Evolutionary conservation across 2,113 vertebrate species (phyloP).

Genomic region (Eira barbara): DNA sequence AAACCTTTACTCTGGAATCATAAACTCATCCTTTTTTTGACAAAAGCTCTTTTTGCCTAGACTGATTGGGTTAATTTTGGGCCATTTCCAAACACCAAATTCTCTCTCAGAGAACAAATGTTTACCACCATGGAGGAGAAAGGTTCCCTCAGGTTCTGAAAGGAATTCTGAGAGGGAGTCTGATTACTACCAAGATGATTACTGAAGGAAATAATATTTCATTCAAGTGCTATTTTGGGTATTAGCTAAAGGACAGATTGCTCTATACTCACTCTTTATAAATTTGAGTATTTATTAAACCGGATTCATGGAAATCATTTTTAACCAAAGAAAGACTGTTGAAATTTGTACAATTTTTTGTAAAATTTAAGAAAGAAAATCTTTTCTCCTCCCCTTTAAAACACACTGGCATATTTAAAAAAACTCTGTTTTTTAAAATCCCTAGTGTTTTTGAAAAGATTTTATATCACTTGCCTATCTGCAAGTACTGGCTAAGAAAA

Average conservation of each 20-base stretch:
- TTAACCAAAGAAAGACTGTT: background rate
- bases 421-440: background rate
- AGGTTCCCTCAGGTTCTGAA: background rate
- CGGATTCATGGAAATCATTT: background rate
- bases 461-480: background rate
- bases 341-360: background rate
- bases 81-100: background rate
- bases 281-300: background rate
- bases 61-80: background rate
- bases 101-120: background rate
- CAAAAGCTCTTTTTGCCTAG: background rate
- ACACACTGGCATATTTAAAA: background rate
- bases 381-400: conserved; percentile 9
- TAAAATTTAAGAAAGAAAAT: background rate
- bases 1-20: background rate
- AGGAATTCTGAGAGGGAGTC: background rate
- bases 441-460: background rate
- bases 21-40: background rate
- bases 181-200: background rate
- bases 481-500: background rate
- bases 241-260: conserved; percentile 15
- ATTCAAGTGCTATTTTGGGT: background rate
- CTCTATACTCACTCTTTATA: background rate
- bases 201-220: background rate
- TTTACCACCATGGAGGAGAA: background rate